Base-by-base conservation (phyloP, 2,797 vertebrate genomes). In the Monodelphis domestica region DNA sequence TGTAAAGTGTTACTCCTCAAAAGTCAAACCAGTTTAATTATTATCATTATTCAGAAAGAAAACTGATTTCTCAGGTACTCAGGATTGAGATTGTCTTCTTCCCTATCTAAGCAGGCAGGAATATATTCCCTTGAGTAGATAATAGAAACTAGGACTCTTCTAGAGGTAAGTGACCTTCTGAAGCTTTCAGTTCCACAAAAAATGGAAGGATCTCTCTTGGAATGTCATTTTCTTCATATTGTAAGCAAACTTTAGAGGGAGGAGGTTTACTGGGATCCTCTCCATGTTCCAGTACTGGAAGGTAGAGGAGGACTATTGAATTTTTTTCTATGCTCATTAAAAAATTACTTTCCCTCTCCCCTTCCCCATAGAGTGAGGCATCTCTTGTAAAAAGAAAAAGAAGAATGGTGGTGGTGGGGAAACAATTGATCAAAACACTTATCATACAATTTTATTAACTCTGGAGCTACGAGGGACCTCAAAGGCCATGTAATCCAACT, bases 221-320 rank as follows among this genome's bases (percentile, higher is more conserved):
- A 90, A 89, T 28, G 89, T 56, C 45, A 89, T 56, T 95, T 94
- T 63, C 91, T 95, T n/a, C 63, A 30, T 29, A 24, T 29, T 9
- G 55, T 52, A 14, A 92, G 53, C 93, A 88, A 51, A 78, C 53
- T 91, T 15, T 91, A 53, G 15, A 89, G 91, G 88, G 7, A 53
- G 3, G 38, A 56, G 88, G 53, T 91, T 92, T 17, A 78, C n/a
- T 38, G 17, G 63, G 17, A n/a, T 70, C 33, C 59, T 63, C 14
- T 70, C 14, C 38, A 21, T 45, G 7, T 38, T n/a, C 63, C 6
- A 38, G 78, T n/a, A 78, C 24, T 24, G 6, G 63, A 45, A 21
- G 63, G n/a, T 2, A 78, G 78, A 11, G n/a, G 17, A 78, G n/a
- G n/a, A 78, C 7, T 78, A 17, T 21, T 70, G 33, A 70, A 17